Base-by-base conservation (phyloP, 2,888 invertebrate species). In the Acrobasis suavella region DNA sequence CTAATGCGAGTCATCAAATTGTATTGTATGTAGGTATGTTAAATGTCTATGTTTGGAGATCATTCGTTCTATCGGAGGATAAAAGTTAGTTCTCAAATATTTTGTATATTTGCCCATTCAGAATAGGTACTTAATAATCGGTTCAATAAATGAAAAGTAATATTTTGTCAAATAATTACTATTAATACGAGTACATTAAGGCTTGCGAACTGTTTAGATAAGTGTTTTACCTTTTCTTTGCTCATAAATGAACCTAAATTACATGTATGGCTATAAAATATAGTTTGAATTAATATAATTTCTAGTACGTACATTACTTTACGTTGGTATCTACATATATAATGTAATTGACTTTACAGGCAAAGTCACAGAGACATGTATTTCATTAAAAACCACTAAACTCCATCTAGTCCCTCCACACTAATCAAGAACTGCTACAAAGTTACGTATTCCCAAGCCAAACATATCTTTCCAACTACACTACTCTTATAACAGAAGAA, bases 341-440 rank as follows among this genome's bases (percentile, higher is more conserved):
- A 32, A 32, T 32, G 1, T 42, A 46, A 46, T 14, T 46, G 46
- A 46, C 46, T 14, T n/a, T 14, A 14, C 46, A 1, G n/a, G 46
- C n/a, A 2, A 46, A 46, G 14, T 46, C 10, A 46, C 14, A 12
- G n/a, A 46, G 46, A 46, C n/a, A 46, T 46, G 14, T 56, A 60
- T 60, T 60, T 58, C 56, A 60, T 60, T 64, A 58, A 58, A 60
- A 63, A 60, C 58, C 59, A 50, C 62, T 62, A 60, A 64, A 62
- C 66, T 66, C 56, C 51, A 60, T 66, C 55, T 64, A 55, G 58
- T 56, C 63, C 62, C 64, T 60, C 62, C 50, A 52, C 56, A 55
- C 64, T 63, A 63, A 65, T 67, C 64, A 67, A 64, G 62, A 61
- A 64, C 64, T 54, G 42, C 15, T 52, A 39, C 54, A 62, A 64